A percentile compares a stretch with the other conserved stretches of the same genome.
Conservation (phyloP, 2,888 invertebrate genomes). For the Synanthedon tipuliformis region DNA sequence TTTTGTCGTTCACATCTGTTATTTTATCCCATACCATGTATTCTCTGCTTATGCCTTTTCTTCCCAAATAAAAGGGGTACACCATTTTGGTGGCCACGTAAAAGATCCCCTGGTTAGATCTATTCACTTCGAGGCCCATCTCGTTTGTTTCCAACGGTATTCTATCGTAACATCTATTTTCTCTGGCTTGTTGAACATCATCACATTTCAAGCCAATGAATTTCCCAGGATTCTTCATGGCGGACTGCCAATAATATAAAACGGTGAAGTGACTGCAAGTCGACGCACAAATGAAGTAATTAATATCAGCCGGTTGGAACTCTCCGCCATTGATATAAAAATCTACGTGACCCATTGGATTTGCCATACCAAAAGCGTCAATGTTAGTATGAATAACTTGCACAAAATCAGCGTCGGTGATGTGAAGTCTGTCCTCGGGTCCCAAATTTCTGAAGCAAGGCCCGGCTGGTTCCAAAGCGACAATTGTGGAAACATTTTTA, state of each 20-base stretch:
- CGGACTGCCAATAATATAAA: conserved; percentile 38
- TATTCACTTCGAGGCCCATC: conserved; percentile 37
- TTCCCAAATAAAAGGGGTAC: conserved; percentile 48
- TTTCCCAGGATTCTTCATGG: conserved; percentile 38
- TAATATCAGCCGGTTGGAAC: conserved; percentile 49
- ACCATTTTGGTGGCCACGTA: conserved; percentile 42
- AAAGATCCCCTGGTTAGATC: conserved; percentile 37
- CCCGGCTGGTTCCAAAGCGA: conserved; percentile 52
- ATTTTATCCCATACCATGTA: conserved; percentile 42
- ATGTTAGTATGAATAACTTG: conserved; percentile 57
- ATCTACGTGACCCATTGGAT: conserved; percentile 54
- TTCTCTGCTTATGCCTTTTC: conserved; percentile 38
- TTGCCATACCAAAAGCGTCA: conserved; percentile 59
- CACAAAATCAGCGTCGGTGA: conserved; percentile 50
- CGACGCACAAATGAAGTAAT: conserved; percentile 39
- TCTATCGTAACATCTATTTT: conserved; percentile 36
- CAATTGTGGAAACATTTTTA: conserved; percentile 45
- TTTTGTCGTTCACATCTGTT: conserved; percentile 38
- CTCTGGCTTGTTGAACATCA: conserved; percentile 47
- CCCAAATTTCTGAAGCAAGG: conserved; percentile 48
- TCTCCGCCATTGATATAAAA: conserved; percentile 59
- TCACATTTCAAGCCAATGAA: conserved; percentile 47
- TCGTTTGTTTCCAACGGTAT: conserved; percentile 32
- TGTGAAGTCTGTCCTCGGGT: conserved; percentile 32
- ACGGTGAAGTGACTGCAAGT: conserved; percentile 58